A percentile compares a stretch with the other conserved stretches of the same genome.
phyloP scores from a whole-genome alignment of 2,888 invertebrate species.

The Poecilobothrus nobilitatus region DNA sequence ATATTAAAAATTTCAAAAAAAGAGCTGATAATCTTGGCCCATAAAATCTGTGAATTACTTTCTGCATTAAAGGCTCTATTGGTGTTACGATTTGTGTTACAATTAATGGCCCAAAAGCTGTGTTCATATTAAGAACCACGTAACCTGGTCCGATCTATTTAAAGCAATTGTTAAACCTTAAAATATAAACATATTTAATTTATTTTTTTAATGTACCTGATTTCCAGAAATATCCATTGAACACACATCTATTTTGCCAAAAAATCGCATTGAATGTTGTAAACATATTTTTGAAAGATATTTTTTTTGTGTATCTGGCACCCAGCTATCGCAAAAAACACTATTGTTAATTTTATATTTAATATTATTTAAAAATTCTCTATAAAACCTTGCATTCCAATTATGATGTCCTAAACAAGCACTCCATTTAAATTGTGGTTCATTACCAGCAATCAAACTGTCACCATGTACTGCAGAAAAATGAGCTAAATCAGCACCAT shows the following conservation, averaged over 20 bases:
- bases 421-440: constrained; percentile 33
- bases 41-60: constrained; percentile 69
- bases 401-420: constrained; percentile 46
- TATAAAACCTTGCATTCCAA: constrained; percentile 47
- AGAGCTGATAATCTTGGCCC: constrained; percentile 53
- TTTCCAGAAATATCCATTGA: constrained; percentile 54
- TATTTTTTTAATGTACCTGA: constrained; percentile 47
- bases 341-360: not conserved
- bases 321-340: constrained; percentile 42
- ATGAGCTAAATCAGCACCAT: constrained; percentile 79
- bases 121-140: constrained; percentile 59
- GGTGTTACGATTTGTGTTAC: constrained; percentile 74
- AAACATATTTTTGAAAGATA: constrained; percentile 35
- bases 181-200: not conserved
- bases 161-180: not conserved
- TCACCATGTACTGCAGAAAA: constrained; percentile 66
- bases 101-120: constrained; percentile 52
- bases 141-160: constrained; percentile 63
- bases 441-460: constrained; percentile 48
- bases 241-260: constrained; percentile 50
- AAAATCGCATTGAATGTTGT: constrained; percentile 54
- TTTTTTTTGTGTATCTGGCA: constrained; percentile 33
- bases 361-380: not conserved
- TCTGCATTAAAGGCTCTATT: constrained; percentile 64
- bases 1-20: constrained; percentile 56